A percentile compares a stretch with the other conserved stretches of the same genome.
These are phyloP conservation scores for Pteronura brasiliensis DNA, from an alignment of 2,113 vertebrate species.

Conservation along the genomic window DNA sequence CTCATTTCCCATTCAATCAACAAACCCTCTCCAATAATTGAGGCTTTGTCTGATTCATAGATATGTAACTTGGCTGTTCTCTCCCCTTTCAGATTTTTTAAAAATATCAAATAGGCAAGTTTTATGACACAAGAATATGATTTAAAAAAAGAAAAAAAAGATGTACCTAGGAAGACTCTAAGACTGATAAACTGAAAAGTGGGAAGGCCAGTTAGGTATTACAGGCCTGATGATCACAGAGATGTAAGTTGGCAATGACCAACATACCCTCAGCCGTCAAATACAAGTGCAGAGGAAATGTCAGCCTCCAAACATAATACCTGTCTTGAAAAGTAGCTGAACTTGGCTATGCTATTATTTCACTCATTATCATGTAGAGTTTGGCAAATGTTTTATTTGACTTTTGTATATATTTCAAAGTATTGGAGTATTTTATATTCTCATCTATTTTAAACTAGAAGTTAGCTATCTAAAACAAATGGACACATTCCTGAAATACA, in stretches of 20 bases:
- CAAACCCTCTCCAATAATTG: neutral
- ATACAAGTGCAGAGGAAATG: neutral
- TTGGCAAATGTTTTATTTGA: slow-evolving; percentile 46
- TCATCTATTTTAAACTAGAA: slow-evolving; percentile 35
- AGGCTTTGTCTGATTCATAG: neutral
- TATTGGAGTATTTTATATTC: slow-evolving; percentile 28
- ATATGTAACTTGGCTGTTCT: neutral
- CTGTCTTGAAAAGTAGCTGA: neutral
- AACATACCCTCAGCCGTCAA: neutral
- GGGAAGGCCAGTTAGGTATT: neutral
- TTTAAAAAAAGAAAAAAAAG: neutral
- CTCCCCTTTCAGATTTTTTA: neutral
- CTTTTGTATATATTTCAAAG: slow-evolving; percentile 40
- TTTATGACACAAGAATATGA: neutral
- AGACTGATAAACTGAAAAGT: neutral
- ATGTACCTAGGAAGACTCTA: neutral
- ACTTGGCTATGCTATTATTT: neutral
- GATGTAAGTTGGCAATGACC: neutral
- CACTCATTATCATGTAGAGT: slow-evolving; percentile 12
- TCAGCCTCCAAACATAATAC: neutral
- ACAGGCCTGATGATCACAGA: neutral
- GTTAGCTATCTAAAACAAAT: slow-evolving; percentile 45
- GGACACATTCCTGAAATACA: neutral
- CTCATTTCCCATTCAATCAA: neutral
- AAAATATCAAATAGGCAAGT: neutral